Evolutionary conservation across 2,888 invertebrate genomes (phyloP).

Genomic region (Pemphredon lugubris): DNA sequence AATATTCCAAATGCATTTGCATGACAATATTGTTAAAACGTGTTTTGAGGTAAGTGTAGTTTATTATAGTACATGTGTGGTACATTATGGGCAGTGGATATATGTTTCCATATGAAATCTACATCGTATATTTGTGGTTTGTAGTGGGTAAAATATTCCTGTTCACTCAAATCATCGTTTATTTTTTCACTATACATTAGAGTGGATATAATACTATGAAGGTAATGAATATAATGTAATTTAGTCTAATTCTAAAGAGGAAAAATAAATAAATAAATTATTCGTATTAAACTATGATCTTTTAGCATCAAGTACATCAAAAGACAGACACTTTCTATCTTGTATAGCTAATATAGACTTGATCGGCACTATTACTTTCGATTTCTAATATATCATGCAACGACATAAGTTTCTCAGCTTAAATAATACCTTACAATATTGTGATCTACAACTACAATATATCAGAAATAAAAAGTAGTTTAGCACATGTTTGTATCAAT

Average conservation of each 20-base stretch:
- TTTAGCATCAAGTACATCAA: constrained; percentile 25
- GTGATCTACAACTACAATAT: no score
- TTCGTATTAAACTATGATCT: constrained; percentile 48
- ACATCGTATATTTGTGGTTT: constrained; percentile 25
- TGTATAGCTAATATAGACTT: neutral
- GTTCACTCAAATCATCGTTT: constrained; percentile 52
- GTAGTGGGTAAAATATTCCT: constrained; percentile 23
- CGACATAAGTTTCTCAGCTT: no score
- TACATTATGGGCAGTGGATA: constrained; percentile 24
- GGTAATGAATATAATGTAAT: constrained; percentile 57
- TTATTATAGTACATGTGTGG: constrained; percentile 1
- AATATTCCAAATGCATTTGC: constrained; percentile 1
- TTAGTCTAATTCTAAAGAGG: constrained; percentile 40
- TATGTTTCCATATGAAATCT: constrained; percentile 23
- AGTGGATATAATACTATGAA: constrained; percentile 63
- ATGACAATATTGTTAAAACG: no score
- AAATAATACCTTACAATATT: no score
- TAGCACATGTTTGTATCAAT: no score
- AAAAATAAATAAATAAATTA: constrained; percentile 68
- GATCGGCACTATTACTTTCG: no score
- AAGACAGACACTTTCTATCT: constrained; percentile 17
- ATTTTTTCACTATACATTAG: constrained; percentile 64
- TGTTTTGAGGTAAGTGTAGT: constrained; percentile 14
- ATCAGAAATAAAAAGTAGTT: neutral
- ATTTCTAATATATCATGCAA: no score